phyloP scores from a whole-genome alignment of 2,888 invertebrate species.

The Steinernema carpocapsae region DNA sequence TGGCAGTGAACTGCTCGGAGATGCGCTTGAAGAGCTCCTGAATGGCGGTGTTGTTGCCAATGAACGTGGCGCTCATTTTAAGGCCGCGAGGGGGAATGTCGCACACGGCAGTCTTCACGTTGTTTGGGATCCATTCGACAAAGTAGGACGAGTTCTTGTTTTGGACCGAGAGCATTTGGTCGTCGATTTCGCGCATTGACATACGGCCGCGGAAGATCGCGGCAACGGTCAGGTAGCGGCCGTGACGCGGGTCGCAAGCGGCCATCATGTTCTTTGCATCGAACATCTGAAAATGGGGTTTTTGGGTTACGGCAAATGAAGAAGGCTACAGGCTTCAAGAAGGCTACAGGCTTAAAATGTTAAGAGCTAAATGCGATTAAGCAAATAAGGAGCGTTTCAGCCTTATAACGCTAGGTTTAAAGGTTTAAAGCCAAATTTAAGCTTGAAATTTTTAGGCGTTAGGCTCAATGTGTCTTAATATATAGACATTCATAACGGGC shows the following conservation, averaged over 20 bases:
- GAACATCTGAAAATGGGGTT: conserved; percentile 74
- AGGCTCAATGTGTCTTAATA: too few relatives aligned
- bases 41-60: conserved; percentile 86
- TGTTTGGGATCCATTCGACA: conserved; percentile 74
- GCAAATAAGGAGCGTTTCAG: too few relatives aligned
- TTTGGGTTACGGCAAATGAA: conserved; percentile 53
- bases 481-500: too few relatives aligned
- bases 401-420: too few relatives aligned
- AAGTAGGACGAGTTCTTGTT: conserved; percentile 63
- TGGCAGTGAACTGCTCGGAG: conserved; percentile 83
- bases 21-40: conserved; percentile 87
- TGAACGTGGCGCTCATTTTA: conserved; percentile 90
- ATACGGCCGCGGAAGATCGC: conserved; percentile 74
- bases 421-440: too few relatives aligned
- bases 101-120: conserved; percentile 90
- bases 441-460: too few relatives aligned
- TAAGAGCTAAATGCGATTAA: too few relatives aligned
- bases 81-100: conserved; percentile 88
- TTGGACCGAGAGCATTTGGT: conserved; percentile 60
- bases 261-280: conserved; percentile 73
- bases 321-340: too few relatives aligned
- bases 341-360: too few relatives aligned
- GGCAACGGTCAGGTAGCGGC: conserved; percentile 74
- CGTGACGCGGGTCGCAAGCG: conserved; percentile 72
- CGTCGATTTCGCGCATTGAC: conserved; percentile 72